Evolutionary conservation across 2,113 vertebrate species (phyloP).

Genomic region (Amblyopsis rosae): DNA sequence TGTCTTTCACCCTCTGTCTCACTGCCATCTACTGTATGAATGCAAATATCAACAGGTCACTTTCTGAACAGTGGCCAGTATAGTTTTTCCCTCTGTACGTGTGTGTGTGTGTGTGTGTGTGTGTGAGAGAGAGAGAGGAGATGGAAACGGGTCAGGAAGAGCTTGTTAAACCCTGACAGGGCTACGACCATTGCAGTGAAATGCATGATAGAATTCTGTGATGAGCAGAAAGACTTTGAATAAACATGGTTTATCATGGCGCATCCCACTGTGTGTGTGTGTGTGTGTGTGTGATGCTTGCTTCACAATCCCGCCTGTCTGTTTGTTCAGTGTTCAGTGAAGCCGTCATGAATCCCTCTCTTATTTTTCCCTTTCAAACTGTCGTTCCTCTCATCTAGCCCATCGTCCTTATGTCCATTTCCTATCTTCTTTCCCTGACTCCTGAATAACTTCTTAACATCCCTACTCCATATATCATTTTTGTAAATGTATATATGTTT

Average conservation of each 20-base stretch:
- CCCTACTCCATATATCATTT: not conserved
- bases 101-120: constrained; percentile 15
- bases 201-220: constrained; percentile 68
- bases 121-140: constrained; percentile 8
- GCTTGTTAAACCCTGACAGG: constrained; percentile 69
- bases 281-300: constrained; percentile 21
- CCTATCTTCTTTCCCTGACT: constrained; percentile 18
- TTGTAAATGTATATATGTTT: too few relatives aligned
- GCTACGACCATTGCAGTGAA: constrained; percentile 58
- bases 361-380: constrained; percentile 51
- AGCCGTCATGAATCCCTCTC: constrained; percentile 59
- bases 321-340: constrained; percentile 59
- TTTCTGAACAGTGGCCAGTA: not conserved
- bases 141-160: not conserved
- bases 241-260: constrained; percentile 58
- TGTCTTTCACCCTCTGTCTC: too few relatives aligned
- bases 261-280: constrained; percentile 18
- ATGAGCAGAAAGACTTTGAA: constrained; percentile 65
- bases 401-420: constrained; percentile 6
- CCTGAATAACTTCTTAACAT: constrained; percentile 30
- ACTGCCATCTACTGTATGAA: not conserved
- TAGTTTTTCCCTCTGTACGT: not conserved
- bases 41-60: not conserved
- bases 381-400: constrained; percentile 17
- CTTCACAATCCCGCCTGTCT: constrained; percentile 35